A percentile compares a stretch with the other conserved stretches of the same genome.
Conservation (phyloP, 2,797 vertebrate genomes). For the Girardinus metallicus region DNA sequence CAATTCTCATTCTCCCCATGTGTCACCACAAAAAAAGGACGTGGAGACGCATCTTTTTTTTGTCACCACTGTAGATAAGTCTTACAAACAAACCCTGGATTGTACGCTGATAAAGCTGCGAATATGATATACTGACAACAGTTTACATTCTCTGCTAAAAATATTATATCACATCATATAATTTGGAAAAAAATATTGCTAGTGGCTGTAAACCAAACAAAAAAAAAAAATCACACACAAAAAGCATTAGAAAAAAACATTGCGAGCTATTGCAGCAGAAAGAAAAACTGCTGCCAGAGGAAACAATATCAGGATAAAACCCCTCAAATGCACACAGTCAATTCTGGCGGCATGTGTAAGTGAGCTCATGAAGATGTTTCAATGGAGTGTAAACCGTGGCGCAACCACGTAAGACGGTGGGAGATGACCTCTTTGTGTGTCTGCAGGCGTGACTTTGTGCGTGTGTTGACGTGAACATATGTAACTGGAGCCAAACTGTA, state of each 20-base stretch:
- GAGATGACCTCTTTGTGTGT: conserved; percentile 49
- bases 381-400: conserved; percentile 53
- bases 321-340: conserved; percentile 49
- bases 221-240: conserved; percentile 16
- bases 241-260: conserved; percentile 37
- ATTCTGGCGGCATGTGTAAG: conserved; percentile 52
- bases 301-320: conserved; percentile 46
- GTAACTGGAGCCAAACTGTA: conserved; percentile 78
- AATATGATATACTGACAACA: conserved; percentile 45
- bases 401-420: conserved; percentile 49
- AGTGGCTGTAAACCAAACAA: conserved; percentile 10
- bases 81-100: conserved; percentile 26
- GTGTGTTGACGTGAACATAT: conserved; percentile 38
- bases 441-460: conserved; percentile 38
- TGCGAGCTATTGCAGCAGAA: conserved; percentile 63
- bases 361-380: conserved; percentile 60
- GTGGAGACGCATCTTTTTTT: no score
- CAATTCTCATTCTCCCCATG: conserved; percentile 49
- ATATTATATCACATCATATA: conserved; percentile 5
- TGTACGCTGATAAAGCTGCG: conserved; percentile 37
- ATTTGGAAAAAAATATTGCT: conserved; percentile 23
- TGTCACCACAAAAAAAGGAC: conserved; percentile 56
- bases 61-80: background rate
- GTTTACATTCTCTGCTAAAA: conserved; percentile 23
- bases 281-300: conserved; percentile 28